These are phyloP conservation scores for Bombus sibiricus DNA, from an alignment of 1,140 invertebrate species.

Conservation along the genomic window DNA sequence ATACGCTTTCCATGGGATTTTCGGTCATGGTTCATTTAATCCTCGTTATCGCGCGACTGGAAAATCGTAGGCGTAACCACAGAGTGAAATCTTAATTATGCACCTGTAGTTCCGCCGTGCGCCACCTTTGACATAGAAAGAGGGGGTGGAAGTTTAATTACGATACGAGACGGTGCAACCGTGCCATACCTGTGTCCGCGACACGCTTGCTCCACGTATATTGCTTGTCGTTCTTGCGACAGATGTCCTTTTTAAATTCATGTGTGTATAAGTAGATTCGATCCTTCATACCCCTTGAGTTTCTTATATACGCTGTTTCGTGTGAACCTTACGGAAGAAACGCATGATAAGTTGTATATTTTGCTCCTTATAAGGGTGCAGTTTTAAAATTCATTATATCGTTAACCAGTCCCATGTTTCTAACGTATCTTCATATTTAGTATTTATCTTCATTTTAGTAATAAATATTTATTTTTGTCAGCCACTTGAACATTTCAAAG, in stretches of 20 bases:
- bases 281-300: background rate
- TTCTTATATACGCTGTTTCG: background rate
- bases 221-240: background rate
- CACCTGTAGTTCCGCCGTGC: constrained; percentile 10
- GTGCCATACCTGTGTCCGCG: background rate
- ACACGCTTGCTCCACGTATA: background rate
- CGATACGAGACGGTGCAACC: constrained; percentile 6
- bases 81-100: constrained; percentile 50
- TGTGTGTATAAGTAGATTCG: too few relatives aligned
- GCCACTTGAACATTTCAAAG: too few relatives aligned
- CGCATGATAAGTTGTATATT: too few relatives aligned
- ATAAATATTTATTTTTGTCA: too few relatives aligned
- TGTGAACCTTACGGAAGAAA: too few relatives aligned
- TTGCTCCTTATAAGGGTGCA: too few relatives aligned
- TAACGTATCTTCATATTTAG: too few relatives aligned
- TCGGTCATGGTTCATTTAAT: constrained; percentile 15
- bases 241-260: background rate
- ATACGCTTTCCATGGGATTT: background rate
- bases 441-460: too few relatives aligned
- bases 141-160: constrained; percentile 36
- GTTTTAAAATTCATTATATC: too few relatives aligned
- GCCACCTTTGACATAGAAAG: constrained; percentile 34
- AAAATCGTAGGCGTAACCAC: constrained; percentile 33
- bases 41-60: constrained; percentile 27
- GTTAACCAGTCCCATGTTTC: too few relatives aligned